phyloP scores from a whole-genome alignment of 1,140 invertebrate species.

The Lutraria rhynchaena region DNA sequence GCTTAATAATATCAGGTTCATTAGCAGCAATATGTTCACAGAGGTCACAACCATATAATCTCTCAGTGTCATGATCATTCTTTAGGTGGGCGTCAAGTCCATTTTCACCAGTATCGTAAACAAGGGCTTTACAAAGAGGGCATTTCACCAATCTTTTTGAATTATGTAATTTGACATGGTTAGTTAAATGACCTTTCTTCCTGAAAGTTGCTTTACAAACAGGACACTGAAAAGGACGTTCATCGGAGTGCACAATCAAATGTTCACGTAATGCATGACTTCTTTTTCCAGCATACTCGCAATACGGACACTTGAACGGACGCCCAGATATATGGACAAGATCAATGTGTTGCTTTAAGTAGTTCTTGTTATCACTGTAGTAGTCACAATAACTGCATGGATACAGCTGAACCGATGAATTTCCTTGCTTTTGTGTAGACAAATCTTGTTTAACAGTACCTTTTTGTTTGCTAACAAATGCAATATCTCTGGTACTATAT shows the following conservation, averaged over 20 bases:
- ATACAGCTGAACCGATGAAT: conserved; percentile 44
- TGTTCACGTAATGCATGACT: conserved; percentile 80
- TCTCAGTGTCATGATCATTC: conserved; percentile 70
- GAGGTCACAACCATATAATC: conserved; percentile 73
- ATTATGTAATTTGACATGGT: conserved; percentile 80
- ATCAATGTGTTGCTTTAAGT: conserved; percentile 80
- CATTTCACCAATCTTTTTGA: conserved; percentile 68
- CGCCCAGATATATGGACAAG: conserved; percentile 79
- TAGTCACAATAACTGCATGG: conserved; percentile 77
- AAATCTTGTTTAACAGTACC: neutral
- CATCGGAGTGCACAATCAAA: conserved; percentile 79
- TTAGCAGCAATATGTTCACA: conserved; percentile 75
- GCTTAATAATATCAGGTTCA: conserved; percentile 70
- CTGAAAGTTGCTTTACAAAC: conserved; percentile 81
- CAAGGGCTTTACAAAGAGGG: conserved; percentile 63
- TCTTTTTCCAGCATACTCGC: conserved; percentile 81
- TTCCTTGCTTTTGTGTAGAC: conserved; percentile 7
- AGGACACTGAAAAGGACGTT: conserved; percentile 78
- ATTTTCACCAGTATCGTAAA: conserved; percentile 57
- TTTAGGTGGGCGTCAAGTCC: conserved; percentile 73
- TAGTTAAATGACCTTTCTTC: conserved; percentile 81
- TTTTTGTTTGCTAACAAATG: neutral
- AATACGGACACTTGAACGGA: conserved; percentile 80
- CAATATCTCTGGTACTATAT: neutral
- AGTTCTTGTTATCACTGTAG: conserved; percentile 79